Percentiles rank a stretch among this genome's conserved stretches.
Evolutionary conservation across 2,113 vertebrate genomes (phyloP).

Genomic region (Cochlearius cochlearius): DNA sequence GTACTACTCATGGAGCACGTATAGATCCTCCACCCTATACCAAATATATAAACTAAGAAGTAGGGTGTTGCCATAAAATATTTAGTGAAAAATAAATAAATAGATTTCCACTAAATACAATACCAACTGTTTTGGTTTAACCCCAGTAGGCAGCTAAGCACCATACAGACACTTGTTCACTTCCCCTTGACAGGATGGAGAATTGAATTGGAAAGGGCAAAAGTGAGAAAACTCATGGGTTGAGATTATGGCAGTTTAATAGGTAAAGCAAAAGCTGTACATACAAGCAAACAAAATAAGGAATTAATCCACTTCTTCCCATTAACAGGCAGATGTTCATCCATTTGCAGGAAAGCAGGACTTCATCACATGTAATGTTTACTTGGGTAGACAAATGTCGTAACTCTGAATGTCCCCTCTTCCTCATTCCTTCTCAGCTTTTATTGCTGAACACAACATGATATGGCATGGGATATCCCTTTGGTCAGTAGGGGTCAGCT

Average conservation of each 20-base stretch:
- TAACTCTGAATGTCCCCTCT: not conserved
- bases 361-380: not conserved
- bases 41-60: not conserved
- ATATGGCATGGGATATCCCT: not conserved
- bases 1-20: not conserved
- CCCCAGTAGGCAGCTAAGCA: not conserved
- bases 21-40: not conserved
- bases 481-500: not conserved
- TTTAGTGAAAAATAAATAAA: not conserved
- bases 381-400: not conserved
- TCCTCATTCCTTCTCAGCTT: not conserved
- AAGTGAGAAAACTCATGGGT: not conserved
- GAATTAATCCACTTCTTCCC: not conserved
- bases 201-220: not conserved
- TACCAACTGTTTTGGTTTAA: not conserved
- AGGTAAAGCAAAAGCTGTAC: not conserved
- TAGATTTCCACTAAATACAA: not conserved
- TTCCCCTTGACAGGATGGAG: fast-evolving
- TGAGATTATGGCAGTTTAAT: not conserved
- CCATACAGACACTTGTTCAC: not conserved
- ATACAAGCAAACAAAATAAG: not conserved
- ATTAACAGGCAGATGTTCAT: not conserved
- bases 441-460: not conserved
- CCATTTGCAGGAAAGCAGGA: not conserved
- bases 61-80: not conserved